A percentile compares a stretch with the other conserved stretches of the same genome.
Conservation (phyloP, 2,797 vertebrate genomes). For the Pangasius sanitwongsei region DNA sequence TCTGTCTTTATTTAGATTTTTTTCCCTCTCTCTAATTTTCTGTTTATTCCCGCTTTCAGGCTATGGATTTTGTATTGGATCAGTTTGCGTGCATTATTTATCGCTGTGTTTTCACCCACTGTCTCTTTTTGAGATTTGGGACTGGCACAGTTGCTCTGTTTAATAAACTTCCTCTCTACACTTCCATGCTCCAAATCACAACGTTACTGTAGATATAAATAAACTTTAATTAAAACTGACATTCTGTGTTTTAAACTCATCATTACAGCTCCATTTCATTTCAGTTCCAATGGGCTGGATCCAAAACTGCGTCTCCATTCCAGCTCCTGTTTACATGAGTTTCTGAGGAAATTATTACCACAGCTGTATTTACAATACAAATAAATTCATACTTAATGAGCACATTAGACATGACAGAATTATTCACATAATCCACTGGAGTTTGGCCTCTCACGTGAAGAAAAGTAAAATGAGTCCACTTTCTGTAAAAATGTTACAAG, state of each 20-base stretch:
- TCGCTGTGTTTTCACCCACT: background rate
- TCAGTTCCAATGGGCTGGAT: background rate
- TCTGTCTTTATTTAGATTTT: background rate
- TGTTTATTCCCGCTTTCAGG: background rate
- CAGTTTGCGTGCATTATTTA: constrained; percentile 11
- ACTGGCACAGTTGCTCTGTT: constrained; percentile 1
- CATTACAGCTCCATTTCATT: background rate
- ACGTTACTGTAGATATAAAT: constrained; percentile 9
- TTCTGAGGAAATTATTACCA: constrained; percentile 26
- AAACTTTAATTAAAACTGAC: background rate
- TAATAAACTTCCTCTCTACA: constrained; percentile 21
- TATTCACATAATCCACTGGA: constrained; percentile 54
- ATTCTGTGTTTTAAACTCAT: background rate
- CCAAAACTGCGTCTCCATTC: background rate
- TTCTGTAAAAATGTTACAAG: background rate
- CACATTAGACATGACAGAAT: constrained; percentile 64
- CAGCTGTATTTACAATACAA: constrained; percentile 52
- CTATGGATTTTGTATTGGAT: background rate
- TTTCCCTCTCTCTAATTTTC: background rate
- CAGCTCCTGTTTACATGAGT: constrained; percentile 22
- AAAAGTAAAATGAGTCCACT: background rate
- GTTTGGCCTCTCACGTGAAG: background rate
- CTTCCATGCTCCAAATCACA: background rate
- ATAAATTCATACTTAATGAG: constrained; percentile 67
- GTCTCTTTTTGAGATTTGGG: constrained; percentile 7